Evolutionary conservation across 2,888 invertebrate genomes (phyloP).

Genomic region (Scaptomyza caliginosa): DNA sequence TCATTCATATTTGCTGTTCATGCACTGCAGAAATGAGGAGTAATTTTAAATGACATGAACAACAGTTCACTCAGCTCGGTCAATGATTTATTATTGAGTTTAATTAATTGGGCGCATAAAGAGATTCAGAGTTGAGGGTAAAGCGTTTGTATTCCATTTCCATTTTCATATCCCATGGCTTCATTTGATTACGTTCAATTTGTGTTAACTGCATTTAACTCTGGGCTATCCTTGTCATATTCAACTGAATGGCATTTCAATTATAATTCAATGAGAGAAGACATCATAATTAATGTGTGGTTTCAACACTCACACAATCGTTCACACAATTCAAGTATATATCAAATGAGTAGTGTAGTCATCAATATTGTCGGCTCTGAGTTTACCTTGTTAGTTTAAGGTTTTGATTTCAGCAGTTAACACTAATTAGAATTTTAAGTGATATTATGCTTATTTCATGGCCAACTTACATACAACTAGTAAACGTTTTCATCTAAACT

Average conservation of each 20-base stretch:
- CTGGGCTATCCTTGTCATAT: slow-evolving; percentile 22
- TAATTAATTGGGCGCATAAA: slow-evolving; percentile 30
- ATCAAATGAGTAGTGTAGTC: slow-evolving; percentile 19
- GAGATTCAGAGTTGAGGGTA: slow-evolving; percentile 31
- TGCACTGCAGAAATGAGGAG: slow-evolving; percentile 7
- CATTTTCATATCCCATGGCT: slow-evolving; percentile 14
- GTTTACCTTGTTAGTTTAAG: not conserved
- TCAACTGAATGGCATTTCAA: slow-evolving; percentile 59
- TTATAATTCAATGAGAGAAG: slow-evolving; percentile 64
- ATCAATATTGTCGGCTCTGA: slow-evolving; percentile 8
- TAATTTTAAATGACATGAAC: slow-evolving; percentile 9
- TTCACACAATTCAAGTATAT: slow-evolving; percentile 13
- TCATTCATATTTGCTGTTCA: slow-evolving; percentile 15
- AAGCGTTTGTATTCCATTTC: slow-evolving; percentile 6
- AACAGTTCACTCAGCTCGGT: not conserved
- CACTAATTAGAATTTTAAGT: slow-evolving; percentile 13
- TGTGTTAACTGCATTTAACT: slow-evolving; percentile 18
- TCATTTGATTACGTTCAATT: slow-evolving; percentile 65
- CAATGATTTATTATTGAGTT: slow-evolving; percentile 17
- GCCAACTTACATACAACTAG: too few species aligned
- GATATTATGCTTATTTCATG: not conserved
- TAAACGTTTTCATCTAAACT: too few species aligned
- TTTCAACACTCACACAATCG: slow-evolving; percentile 22
- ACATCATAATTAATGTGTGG: slow-evolving; percentile 65
- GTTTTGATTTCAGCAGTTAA: slow-evolving; percentile 22